A percentile compares a stretch with the other conserved stretches of the same genome.
Evolutionary conservation across 2,113 vertebrate species (phyloP).

Genomic region (Ctenomys sociabilis): DNA sequence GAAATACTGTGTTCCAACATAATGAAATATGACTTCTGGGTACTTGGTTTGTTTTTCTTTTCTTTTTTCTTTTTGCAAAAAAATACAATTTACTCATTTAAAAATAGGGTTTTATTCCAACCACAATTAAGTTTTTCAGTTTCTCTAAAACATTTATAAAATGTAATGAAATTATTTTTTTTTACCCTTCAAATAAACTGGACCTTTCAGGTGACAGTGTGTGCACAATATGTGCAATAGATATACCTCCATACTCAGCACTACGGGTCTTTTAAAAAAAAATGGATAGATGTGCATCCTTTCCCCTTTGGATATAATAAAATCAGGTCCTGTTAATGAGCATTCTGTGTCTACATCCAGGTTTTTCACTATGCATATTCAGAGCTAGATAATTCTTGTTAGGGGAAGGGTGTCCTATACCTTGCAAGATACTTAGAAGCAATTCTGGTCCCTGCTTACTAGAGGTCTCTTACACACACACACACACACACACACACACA

Average conservation of each 20-base stretch:
- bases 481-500: background rate
- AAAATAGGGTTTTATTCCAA: slow-evolving; percentile 37
- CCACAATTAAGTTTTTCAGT: background rate
- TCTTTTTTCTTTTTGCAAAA: background rate
- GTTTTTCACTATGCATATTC: background rate
- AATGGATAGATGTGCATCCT: background rate
- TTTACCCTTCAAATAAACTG: background rate
- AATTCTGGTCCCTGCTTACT: background rate
- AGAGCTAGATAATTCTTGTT: background rate
- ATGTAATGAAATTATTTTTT: background rate
- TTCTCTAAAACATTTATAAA: background rate
- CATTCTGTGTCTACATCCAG: background rate
- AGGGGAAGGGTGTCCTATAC: background rate
- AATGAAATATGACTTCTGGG: background rate
- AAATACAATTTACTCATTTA: slow-evolving; percentile 10
- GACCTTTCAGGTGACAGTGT: background rate
- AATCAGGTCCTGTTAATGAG: background rate
- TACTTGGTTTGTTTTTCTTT: background rate
- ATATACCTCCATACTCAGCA: background rate
- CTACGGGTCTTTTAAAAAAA: background rate
- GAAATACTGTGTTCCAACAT: background rate
- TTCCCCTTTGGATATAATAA: background rate
- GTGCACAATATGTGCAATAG: background rate
- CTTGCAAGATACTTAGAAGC: background rate
- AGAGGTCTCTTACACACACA: background rate